Evolutionary conservation across 2,113 vertebrate genomes (phyloP).

Genomic region (Bos javanicus): DNA sequence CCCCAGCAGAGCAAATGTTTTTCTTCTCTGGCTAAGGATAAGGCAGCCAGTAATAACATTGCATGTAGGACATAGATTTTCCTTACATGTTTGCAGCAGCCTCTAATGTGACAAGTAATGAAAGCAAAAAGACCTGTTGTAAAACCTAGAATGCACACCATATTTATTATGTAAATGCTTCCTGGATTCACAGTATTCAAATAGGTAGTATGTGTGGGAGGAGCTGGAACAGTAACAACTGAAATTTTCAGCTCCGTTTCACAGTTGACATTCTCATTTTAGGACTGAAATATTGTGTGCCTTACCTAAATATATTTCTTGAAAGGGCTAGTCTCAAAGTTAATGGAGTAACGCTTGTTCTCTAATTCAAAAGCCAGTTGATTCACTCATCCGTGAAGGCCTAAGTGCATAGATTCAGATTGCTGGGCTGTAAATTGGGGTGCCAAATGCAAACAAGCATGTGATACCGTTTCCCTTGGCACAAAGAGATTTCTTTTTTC

Average conservation of each 20-base stretch:
- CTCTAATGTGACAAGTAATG: slow-evolving; percentile 34
- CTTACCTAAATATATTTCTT: not conserved
- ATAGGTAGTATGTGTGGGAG: slow-evolving; percentile 35
- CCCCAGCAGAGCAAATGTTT: not conserved
- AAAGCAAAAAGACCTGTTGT: not conserved
- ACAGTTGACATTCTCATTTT: slow-evolving; percentile 30
- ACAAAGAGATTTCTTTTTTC: not conserved
- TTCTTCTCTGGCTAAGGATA: not conserved
- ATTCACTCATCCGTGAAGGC: slow-evolving; percentile 15
- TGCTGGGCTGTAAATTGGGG: not conserved
- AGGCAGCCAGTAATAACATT: not conserved
- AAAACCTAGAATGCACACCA: slow-evolving; percentile 2
- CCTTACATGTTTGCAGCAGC: not conserved
- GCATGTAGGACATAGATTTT: not conserved
- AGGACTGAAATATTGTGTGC: not conserved
- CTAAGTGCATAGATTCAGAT: slow-evolving; percentile 6
- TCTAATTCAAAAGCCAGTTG: slow-evolving; percentile 45
- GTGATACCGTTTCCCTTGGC: not conserved
- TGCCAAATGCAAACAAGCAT: not conserved
- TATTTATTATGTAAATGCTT: slow-evolving; percentile 30
- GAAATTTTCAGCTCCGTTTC: slow-evolving; percentile 43
- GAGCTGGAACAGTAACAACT: slow-evolving; percentile 1
- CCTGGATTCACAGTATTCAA: not conserved
- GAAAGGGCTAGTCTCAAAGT: slow-evolving; percentile 28
- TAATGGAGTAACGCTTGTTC: slow-evolving; percentile 50